Evolutionary conservation across 2,113 vertebrate genomes (phyloP).

Genomic region (Lethenteron camtschaticum): DNA sequence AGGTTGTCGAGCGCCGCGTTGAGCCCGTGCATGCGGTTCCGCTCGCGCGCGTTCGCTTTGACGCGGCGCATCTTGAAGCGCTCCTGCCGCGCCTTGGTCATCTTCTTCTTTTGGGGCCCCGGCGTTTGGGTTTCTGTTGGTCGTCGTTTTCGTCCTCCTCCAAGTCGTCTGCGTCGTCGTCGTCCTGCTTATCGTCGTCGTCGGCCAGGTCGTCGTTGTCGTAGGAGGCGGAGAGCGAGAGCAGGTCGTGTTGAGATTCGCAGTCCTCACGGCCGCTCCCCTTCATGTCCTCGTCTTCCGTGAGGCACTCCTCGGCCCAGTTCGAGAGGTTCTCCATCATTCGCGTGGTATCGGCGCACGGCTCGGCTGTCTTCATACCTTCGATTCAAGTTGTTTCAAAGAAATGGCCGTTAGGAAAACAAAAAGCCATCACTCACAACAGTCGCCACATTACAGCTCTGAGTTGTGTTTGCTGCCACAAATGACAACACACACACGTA

Average conservation of each 20-base stretch:
- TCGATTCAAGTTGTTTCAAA: slow-evolving; percentile 14
- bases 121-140: slow-evolving; percentile 69
- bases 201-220: slow-evolving; percentile 31
- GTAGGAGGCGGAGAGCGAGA: slow-evolving; percentile 8
- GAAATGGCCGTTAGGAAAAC: slow-evolving; percentile 6
- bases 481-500: slow-evolving; percentile 2
- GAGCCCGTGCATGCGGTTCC: slow-evolving; percentile 92
- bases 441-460: neutral
- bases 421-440: neutral
- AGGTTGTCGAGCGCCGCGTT: slow-evolving; percentile 90
- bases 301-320: slow-evolving; percentile 41
- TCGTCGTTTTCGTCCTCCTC: slow-evolving; percentile 68
- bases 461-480: slow-evolving; percentile 11
- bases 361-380: slow-evolving; percentile 64
- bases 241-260: slow-evolving; percentile 20
- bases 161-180: slow-evolving; percentile 48
- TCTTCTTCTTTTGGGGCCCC: slow-evolving; percentile 98
- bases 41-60: slow-evolving; percentile 86
- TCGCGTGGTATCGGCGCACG: slow-evolving; percentile 47
- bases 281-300: slow-evolving; percentile 24
- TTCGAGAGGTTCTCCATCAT: slow-evolving; percentile 35
- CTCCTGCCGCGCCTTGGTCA: slow-evolving; percentile 88
- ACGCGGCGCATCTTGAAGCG: slow-evolving; percentile 78
- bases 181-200: slow-evolving; percentile 22
- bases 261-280: slow-evolving; percentile 17